Conservation (phyloP, 2,113 vertebrate genomes). For the Myocastor coypus region DNA sequence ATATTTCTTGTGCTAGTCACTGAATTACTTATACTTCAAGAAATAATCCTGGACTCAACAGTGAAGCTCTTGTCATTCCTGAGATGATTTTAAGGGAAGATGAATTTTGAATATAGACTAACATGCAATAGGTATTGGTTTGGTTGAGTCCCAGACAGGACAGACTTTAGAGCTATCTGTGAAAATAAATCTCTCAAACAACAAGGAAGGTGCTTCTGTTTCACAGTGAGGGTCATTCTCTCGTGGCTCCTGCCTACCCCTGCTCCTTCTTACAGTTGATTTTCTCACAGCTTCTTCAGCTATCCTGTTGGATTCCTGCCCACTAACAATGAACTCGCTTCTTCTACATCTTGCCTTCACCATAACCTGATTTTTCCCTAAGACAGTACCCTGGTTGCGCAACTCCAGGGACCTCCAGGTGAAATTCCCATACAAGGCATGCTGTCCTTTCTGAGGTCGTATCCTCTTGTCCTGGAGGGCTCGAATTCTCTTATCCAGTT, state of each 20-base stretch:
- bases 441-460: neutral
- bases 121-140: neutral
- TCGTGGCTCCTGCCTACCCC: neutral
- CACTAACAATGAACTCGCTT: neutral
- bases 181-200: neutral
- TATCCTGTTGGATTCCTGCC: neutral
- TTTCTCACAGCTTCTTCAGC: neutral
- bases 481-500: neutral
- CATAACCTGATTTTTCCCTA: neutral
- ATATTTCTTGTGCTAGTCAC: slow-evolving; percentile 23
- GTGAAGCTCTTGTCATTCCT: neutral
- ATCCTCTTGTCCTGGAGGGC: neutral
- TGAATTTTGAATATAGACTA: neutral
- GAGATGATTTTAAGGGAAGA: slow-evolving; percentile 26
- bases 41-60: neutral
- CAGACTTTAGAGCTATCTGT: neutral
- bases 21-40: slow-evolving; percentile 39
- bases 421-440: neutral
- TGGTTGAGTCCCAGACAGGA: neutral
- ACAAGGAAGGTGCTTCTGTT: neutral
- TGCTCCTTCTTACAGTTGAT: neutral
- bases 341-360: neutral
- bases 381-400: neutral
- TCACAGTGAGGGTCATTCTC: neutral
- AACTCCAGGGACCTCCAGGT: no score